Base-by-base conservation (phyloP, 2,888 invertebrate genomes). In the Tetragonisca angustula region DNA sequence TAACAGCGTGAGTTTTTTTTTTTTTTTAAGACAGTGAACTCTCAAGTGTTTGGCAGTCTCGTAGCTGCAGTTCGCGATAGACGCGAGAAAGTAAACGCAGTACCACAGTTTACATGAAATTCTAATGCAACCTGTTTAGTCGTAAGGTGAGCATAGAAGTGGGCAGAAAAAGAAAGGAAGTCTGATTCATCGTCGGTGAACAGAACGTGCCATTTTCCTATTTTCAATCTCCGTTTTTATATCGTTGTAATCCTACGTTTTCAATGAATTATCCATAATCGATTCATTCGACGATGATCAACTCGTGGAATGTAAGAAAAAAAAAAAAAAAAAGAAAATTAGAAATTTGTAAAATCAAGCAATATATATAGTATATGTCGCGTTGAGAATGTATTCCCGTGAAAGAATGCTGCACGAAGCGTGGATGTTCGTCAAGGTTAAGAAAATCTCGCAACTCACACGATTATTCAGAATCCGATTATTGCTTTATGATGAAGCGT, bases 361-460 rank as follows among this genome's bases (percentile, higher is more conserved):
- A 17, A 43, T 5, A 32, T 43, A 72, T 32, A 36, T 36, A 36
- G 68, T 27, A 15, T 13, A n/a, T 62, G 67, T 80, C 64, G 21
- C 59, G 64, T 19, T 54, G n/a, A 56, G 76, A 56, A 27, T 67
- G 61, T 65, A 69, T 81, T 65, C 74, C 36, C 50, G 11, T 68
- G 70, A n/a, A 74, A 43, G 85, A 86, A 87, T 64, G 82, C 67
- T 50, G 72, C 56, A 24, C 72, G 80, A 70, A 76, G 81, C 71
- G 84, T 83, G 80, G 89, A 86, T 82, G 81, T 84, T 69, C 76
- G n/a, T 64, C 88, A 89, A 89, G 89, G 89, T 86, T 89, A 83
- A 77, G 72, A 59, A 67, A 76, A 80, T 61, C 64, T 89, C 79
- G 62, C 84, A 83, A 84, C 82, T 69, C 3, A 2, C 43, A 75